Evolutionary conservation across 2,797 vertebrate species (phyloP).

Genomic region (Falco peregrinus): DNA sequence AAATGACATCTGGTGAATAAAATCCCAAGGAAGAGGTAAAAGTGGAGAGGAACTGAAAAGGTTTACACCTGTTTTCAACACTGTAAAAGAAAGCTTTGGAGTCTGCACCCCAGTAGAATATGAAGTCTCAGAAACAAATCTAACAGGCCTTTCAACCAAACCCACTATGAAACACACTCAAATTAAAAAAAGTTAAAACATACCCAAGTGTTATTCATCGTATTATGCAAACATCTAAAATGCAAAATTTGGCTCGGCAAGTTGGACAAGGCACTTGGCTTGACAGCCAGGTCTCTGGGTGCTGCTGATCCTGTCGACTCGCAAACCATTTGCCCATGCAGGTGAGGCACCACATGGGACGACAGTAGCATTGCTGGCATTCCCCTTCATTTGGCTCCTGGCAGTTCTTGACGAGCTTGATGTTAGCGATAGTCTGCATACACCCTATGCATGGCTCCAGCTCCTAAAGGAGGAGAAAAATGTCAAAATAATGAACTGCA

Average conservation of each 20-base stretch:
- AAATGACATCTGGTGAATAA: background rate
- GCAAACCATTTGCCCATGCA: constrained; percentile 98
- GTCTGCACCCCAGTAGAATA: background rate
- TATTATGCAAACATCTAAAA: constrained; percentile 88
- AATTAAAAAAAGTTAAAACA: background rate
- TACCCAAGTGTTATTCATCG: constrained; percentile 70
- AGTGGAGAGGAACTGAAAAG: background rate
- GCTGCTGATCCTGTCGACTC: constrained; percentile 92
- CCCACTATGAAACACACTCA: background rate
- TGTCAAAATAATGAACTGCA: background rate
- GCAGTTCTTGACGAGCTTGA: constrained; percentile 90
- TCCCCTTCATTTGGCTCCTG: constrained; percentile 75
- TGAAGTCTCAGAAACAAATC: background rate
- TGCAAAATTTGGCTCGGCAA: constrained; percentile 91
- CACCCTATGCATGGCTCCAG: constrained; percentile 92
- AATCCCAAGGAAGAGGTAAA: background rate
- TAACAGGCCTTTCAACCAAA: background rate
- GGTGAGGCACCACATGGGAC: constrained; percentile 96
- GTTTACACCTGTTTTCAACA: background rate
- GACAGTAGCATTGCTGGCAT: constrained; percentile 91
- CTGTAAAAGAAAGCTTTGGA: background rate
- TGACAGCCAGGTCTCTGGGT: constrained; percentile 92
- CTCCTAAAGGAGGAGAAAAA: constrained; percentile 77
- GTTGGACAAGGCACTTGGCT: constrained; percentile 94
- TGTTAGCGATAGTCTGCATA: constrained; percentile 87